Evolutionary conservation across 2,888 invertebrate genomes (phyloP).

Genomic region (Leptopilina syphax): DNA sequence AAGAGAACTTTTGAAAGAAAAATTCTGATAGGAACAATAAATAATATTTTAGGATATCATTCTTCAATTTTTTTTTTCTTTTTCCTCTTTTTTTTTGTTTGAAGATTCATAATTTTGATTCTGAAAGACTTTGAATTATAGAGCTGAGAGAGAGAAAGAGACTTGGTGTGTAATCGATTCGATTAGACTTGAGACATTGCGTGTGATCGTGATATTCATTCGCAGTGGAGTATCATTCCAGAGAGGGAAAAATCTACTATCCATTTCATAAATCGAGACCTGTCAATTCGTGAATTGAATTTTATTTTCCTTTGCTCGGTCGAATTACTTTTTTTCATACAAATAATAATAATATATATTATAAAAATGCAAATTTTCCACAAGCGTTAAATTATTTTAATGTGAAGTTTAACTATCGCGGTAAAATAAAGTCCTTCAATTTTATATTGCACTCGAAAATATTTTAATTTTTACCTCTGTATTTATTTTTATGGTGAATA

Average conservation of each 20-base stretch:
- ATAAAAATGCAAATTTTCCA: too few species aligned
- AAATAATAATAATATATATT: background rate
- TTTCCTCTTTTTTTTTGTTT: background rate
- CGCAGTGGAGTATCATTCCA: background rate
- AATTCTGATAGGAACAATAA: background rate
- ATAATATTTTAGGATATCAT: slow-evolving; percentile 5
- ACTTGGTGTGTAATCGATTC: slow-evolving; percentile 6
- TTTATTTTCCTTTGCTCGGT: background rate
- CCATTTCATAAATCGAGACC: slow-evolving; percentile 13
- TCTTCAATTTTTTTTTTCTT: background rate
- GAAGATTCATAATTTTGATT: background rate
- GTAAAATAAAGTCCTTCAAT: too few species aligned
- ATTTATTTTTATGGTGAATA: too few species aligned
- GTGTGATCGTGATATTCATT: slow-evolving; percentile 26
- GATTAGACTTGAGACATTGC: slow-evolving; percentile 24
- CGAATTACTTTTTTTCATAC: background rate
- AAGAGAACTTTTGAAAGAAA: too few species aligned
- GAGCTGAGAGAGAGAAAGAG: background rate
- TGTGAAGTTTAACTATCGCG: too few species aligned
- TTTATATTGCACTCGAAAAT: too few species aligned
- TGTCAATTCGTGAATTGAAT: slow-evolving; percentile 5
- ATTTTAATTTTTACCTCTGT: too few species aligned
- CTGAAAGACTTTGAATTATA: slow-evolving; percentile 6
- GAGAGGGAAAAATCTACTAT: slow-evolving; percentile 16
- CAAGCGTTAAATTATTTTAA: too few species aligned